These are phyloP conservation scores for Steinernema hermaphroditum DNA, from an alignment of 2,888 invertebrate genomes.

Conservation along the genomic window DNA sequence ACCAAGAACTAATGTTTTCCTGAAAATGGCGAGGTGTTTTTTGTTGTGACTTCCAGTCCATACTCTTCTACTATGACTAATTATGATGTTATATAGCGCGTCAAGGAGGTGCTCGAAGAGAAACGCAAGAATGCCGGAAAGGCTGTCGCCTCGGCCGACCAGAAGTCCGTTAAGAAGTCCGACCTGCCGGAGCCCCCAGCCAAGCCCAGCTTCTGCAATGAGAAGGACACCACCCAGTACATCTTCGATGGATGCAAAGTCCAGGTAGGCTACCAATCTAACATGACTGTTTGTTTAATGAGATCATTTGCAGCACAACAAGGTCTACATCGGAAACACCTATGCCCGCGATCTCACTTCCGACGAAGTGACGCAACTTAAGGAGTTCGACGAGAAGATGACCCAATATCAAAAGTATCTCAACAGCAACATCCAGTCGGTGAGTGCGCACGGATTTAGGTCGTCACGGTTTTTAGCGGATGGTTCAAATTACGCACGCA, in stretches of 20 bases:
- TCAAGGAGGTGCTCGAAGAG: constrained; percentile 45
- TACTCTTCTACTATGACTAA: too few species aligned
- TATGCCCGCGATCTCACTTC: constrained; percentile 59
- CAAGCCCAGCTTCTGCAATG: constrained; percentile 63
- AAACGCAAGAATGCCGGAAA: constrained; percentile 38
- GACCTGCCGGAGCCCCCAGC: constrained; percentile 48
- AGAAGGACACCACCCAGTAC: constrained; percentile 63
- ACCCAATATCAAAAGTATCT: constrained; percentile 55
- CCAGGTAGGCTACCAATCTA: constrained; percentile 27
- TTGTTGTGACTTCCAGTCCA: background rate
- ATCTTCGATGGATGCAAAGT: constrained; percentile 63
- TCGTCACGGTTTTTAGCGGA: constrained; percentile 35
- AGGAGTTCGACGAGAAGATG: constrained; percentile 58
- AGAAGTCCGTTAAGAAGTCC: constrained; percentile 19
- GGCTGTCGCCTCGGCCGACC: constrained; percentile 21
- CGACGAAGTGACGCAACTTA: constrained; percentile 53
- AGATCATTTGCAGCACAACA: constrained; percentile 52
- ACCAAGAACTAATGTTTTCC: constrained; percentile 33
- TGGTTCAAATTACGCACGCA: constrained; percentile 29
- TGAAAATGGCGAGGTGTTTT: background rate
- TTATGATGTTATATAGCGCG: too few species aligned
- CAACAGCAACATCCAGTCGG: constrained; percentile 50
- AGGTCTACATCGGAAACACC: constrained; percentile 61
- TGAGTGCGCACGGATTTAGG: background rate
- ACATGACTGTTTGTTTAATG: constrained; percentile 20